A percentile compares a stretch with the other conserved stretches of the same genome.
Conservation (phyloP, 2,113 vertebrate genomes). For the Bothrops jararaca region DNA sequence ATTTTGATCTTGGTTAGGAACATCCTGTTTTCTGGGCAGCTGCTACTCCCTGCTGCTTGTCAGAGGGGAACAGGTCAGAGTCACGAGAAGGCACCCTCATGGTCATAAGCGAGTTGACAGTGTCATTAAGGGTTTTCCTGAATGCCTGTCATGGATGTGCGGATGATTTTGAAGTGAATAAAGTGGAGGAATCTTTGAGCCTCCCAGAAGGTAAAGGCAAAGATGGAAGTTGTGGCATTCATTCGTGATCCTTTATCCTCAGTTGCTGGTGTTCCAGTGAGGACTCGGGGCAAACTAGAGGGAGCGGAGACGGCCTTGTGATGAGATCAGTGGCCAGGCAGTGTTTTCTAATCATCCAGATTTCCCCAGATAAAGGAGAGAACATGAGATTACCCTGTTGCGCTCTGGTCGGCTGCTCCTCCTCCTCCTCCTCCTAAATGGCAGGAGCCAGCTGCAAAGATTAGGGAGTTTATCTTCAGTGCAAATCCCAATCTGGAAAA, state of each 20-base stretch:
- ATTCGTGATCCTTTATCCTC: slow-evolving; percentile 67
- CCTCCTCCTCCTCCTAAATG: no score
- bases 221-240: slow-evolving; percentile 64
- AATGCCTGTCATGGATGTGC: slow-evolving; percentile 67
- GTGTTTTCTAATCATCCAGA: no score
- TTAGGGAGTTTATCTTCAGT: slow-evolving; percentile 58
- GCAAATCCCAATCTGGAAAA: slow-evolving; percentile 69
- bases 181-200: slow-evolving; percentile 69
- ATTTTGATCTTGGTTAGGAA: slow-evolving; percentile 78
- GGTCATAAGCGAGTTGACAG: slow-evolving; percentile 67
- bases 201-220: slow-evolving; percentile 58
- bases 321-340: no score
- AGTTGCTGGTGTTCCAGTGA: slow-evolving; percentile 65
- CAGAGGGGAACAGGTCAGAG: slow-evolving; percentile 60
- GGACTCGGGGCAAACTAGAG: no score
- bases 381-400: no score
- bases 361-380: no score
- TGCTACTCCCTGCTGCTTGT: slow-evolving; percentile 61
- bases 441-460: slow-evolving; percentile 50
- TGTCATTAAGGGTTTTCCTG: slow-evolving; percentile 62
- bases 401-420: no score
- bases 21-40: slow-evolving; percentile 71
- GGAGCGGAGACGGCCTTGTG: no score
- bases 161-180: slow-evolving; percentile 68
- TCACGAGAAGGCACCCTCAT: slow-evolving; percentile 72